phyloP scores from a whole-genome alignment of 2,797 vertebrate genomes.

The Rhinella marina region DNA sequence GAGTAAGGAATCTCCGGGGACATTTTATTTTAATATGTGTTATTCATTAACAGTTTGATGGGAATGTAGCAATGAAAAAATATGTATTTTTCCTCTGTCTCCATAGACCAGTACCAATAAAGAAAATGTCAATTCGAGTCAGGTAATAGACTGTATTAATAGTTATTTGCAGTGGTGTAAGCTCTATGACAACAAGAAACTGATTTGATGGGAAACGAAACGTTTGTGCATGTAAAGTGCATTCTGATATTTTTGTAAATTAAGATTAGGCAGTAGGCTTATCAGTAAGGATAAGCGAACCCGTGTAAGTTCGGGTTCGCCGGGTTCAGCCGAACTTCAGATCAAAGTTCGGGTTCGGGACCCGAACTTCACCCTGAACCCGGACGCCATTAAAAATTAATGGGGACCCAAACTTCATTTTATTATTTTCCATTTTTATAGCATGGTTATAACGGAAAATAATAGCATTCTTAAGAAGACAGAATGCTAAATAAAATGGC shows the following conservation, averaged over 20 bases:
- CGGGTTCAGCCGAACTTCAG: too few species aligned
- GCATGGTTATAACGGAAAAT: too few species aligned
- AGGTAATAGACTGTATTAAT: neutral
- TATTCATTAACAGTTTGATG: conserved; percentile 40
- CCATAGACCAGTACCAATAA: neutral
- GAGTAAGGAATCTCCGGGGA: neutral
- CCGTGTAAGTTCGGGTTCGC: too few species aligned
- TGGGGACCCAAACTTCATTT: too few species aligned
- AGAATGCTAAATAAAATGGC: too few species aligned
- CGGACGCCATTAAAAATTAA: too few species aligned
- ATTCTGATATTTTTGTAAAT: neutral
- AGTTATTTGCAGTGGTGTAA: neutral
- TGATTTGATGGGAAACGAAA: neutral
- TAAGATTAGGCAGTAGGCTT: neutral
- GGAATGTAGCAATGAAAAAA: conserved; percentile 21
- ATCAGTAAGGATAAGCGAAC: too few species aligned
- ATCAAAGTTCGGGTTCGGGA: too few species aligned
- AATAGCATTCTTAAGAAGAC: too few species aligned
- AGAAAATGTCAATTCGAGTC: conserved; percentile 2
- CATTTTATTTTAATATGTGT: conserved; percentile 41
- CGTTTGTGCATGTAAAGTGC: neutral
- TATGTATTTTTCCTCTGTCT: neutral
- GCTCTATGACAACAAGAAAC: neutral
- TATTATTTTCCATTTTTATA: too few species aligned
- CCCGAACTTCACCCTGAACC: too few species aligned